Conservation (phyloP, 2,113 vertebrate species). For the Cochlearius cochlearius region DNA sequence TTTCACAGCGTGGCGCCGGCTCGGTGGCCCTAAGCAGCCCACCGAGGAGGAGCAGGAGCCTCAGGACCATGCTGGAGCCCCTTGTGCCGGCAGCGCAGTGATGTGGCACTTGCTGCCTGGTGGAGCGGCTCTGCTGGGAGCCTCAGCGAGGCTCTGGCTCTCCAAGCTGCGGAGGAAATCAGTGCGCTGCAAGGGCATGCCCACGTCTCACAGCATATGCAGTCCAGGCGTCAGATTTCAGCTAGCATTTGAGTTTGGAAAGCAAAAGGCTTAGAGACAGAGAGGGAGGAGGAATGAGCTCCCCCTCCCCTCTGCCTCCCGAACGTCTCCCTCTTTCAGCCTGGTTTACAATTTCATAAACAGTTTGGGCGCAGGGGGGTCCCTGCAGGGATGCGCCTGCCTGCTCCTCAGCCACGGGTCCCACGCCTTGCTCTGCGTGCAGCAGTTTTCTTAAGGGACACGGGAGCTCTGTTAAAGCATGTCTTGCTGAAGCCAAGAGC, state of each 20-base stretch:
- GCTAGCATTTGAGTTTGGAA: slow-evolving; percentile 25
- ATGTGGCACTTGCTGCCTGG: slow-evolving; percentile 80
- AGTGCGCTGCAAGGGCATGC: slow-evolving; percentile 30
- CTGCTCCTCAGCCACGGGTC: background rate
- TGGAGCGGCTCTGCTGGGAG: background rate
- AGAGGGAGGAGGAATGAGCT: slow-evolving; percentile 45
- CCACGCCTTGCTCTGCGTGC: fast-evolving
- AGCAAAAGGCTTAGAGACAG: slow-evolving; percentile 28
- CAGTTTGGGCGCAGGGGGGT: background rate
- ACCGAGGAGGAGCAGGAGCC: background rate
- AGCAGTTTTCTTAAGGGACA: background rate
- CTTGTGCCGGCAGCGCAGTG: slow-evolving; percentile 47
- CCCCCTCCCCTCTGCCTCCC: slow-evolving; percentile 10
- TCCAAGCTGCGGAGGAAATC: slow-evolving; percentile 37
- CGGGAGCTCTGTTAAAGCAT: fast-evolving
- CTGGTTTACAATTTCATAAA: background rate
- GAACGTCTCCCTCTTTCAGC: background rate
- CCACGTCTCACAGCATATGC: slow-evolving; percentile 64
- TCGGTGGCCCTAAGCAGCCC: slow-evolving; percentile 11
- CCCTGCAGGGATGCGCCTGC: background rate
- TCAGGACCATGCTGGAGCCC: slow-evolving; percentile 70
- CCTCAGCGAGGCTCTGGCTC: background rate
- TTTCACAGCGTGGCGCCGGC: slow-evolving; percentile 66
- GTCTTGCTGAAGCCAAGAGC: background rate
- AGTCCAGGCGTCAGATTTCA: slow-evolving; percentile 75